Percentiles rank a stretch among this genome's conserved stretches.
Evolutionary conservation across 2,113 vertebrate genomes (phyloP).

Genomic region (Dipodomys stephensi): DNA sequence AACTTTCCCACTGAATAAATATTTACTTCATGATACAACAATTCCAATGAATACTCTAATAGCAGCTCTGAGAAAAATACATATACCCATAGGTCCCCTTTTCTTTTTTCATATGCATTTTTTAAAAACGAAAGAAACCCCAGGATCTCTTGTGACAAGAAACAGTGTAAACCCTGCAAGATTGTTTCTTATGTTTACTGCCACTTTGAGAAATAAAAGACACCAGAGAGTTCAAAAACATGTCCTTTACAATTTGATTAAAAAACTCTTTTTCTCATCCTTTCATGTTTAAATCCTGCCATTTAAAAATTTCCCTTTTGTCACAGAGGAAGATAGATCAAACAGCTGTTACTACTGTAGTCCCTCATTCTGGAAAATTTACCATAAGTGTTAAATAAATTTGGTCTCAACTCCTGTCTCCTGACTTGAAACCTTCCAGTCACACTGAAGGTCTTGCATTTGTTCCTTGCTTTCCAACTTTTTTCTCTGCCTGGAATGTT

Average conservation of each 20-base stretch:
- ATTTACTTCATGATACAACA: not conserved
- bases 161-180: rapidly evolving
- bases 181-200: not conserved
- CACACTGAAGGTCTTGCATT: not conserved
- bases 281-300: not conserved
- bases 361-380: not conserved
- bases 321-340: not conserved
- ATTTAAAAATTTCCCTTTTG: not conserved
- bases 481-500: not conserved
- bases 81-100: not conserved
- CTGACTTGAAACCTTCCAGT: not conserved
- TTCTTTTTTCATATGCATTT: not conserved
- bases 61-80: not conserved
- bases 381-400: not conserved
- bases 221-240: not conserved
- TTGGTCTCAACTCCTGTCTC: not conserved
- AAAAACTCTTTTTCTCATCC: not conserved
- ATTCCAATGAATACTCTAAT: not conserved
- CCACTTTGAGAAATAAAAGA: not conserved
- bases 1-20: not conserved
- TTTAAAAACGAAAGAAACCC: not conserved
- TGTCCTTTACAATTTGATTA: constrained; percentile 31
- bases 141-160: not conserved
- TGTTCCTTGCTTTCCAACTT: not conserved
- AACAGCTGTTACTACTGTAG: not conserved